Conservation (phyloP, 2,113 vertebrate species). For the Bombycilla garrulus region DNA sequence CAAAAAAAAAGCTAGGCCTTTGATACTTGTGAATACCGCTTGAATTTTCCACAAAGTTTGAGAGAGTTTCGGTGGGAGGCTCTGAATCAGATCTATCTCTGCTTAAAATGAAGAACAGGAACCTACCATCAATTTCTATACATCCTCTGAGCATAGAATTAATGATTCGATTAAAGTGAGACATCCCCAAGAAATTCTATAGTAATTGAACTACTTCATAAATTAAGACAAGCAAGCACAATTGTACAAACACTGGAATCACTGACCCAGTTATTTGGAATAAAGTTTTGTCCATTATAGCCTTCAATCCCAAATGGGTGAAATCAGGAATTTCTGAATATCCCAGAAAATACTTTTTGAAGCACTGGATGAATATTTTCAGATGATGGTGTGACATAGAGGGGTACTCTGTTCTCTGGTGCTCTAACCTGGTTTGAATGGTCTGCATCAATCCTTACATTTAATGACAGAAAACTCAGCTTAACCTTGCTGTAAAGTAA, state of each 20-base stretch:
- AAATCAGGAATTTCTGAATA: conserved; percentile 26
- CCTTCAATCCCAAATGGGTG: background rate
- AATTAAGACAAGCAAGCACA: conserved; percentile 33
- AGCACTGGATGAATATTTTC: background rate
- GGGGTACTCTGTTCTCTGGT: background rate
- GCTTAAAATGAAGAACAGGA: conserved; percentile 23
- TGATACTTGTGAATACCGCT: background rate
- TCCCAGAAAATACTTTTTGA: background rate
- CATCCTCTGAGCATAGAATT: conserved; percentile 31
- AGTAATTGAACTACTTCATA: conserved; percentile 27
- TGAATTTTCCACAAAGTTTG: background rate
- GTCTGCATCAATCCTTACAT: conserved; percentile 51
- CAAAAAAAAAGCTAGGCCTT: background rate
- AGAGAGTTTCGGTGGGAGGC: background rate
- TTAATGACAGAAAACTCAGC: conserved; percentile 69
- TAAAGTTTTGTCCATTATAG: background rate
- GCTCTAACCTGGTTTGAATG: conserved; percentile 49
- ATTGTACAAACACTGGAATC: conserved; percentile 1
- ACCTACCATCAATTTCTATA: background rate
- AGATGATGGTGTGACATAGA: background rate
- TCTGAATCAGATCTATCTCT: background rate
- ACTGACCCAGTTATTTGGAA: conserved; percentile 14
- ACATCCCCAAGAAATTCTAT: conserved; percentile 43
- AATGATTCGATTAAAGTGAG: conserved; percentile 44
- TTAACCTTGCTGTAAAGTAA: conserved; percentile 72